These are phyloP conservation scores for Tenrec ecaudatus DNA, from an alignment of 2,113 vertebrate genomes.

Conservation along the genomic window DNA sequence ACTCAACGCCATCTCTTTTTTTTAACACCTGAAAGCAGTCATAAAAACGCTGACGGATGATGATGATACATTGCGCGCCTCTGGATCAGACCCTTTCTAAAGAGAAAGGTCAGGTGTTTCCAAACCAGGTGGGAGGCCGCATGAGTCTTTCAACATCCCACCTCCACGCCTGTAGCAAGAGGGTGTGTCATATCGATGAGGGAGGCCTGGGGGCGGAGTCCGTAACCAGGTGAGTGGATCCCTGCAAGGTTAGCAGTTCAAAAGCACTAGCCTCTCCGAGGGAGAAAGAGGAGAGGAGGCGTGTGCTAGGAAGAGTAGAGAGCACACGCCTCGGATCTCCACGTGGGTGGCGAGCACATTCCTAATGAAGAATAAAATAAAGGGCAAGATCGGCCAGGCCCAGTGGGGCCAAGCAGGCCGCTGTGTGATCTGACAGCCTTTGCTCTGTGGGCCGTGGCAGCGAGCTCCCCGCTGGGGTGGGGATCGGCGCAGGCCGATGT, in stretches of 20 bases:
- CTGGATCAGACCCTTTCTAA: background rate
- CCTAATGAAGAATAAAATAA: slow-evolving; percentile 48
- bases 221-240: no score
- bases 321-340: no score
- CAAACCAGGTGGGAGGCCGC: background rate
- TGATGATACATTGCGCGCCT: rapidly evolving
- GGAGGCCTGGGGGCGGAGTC: no score
- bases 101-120: background rate
- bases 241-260: no score
- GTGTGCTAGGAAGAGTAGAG: no score
- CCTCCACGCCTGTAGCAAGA: no score
- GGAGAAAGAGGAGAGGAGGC: no score
- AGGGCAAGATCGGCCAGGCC: slow-evolving; percentile 21
- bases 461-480: background rate
- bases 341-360: no score
- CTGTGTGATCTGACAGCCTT: no score
- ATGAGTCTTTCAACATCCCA: background rate
- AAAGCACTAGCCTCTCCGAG: no score
- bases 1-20: background rate
- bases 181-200: no score
- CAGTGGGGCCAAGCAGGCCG: no score
- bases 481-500: background rate
- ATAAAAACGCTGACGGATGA: background rate
- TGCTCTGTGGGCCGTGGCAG: background rate
- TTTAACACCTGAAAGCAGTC: background rate